Evolutionary conservation across 1,140 invertebrate species (phyloP).

Genomic region (Trichonephila clavata): DNA sequence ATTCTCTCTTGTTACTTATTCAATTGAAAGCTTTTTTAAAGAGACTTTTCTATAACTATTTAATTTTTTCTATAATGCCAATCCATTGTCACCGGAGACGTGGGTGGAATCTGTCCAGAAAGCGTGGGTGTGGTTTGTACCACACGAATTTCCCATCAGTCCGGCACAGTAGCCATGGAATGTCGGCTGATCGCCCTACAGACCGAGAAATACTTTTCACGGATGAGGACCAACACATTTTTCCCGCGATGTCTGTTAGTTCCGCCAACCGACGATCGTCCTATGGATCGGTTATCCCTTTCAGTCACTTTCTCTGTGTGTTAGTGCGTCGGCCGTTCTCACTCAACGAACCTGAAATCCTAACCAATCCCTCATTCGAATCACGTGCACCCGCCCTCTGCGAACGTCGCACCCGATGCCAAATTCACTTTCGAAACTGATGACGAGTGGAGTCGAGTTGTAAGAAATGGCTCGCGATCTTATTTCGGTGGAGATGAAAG

Average conservation of each 20-base stretch:
- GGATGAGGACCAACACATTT: background rate
- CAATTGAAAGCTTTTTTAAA: background rate
- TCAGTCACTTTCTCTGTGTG: constrained; percentile 45
- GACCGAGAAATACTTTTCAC: constrained; percentile 68
- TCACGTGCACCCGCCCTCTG: constrained; percentile 58
- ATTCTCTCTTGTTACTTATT: background rate
- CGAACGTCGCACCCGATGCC: constrained; percentile 23
- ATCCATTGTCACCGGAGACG: background rate
- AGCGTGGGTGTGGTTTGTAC: background rate
- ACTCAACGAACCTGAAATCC: constrained; percentile 73
- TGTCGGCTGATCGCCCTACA: constrained; percentile 4
- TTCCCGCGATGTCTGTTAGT: constrained; percentile 51
- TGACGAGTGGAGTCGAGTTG: constrained; percentile 28
- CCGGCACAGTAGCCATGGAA: background rate
- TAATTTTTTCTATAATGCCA: background rate
- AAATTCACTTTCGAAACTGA: constrained; percentile 17
- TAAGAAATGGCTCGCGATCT: constrained; percentile 13
- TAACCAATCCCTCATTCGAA: constrained; percentile 51
- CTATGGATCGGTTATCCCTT: constrained; percentile 64
- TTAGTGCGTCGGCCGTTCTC: constrained; percentile 61
- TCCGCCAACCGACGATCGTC: constrained; percentile 47
- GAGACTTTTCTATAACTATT: background rate
- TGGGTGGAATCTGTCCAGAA: background rate
- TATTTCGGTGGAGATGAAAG: constrained; percentile 43
- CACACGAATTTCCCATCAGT: background rate